phyloP scores from a whole-genome alignment of 2,888 invertebrate species.

The Odontothrips loti region DNA sequence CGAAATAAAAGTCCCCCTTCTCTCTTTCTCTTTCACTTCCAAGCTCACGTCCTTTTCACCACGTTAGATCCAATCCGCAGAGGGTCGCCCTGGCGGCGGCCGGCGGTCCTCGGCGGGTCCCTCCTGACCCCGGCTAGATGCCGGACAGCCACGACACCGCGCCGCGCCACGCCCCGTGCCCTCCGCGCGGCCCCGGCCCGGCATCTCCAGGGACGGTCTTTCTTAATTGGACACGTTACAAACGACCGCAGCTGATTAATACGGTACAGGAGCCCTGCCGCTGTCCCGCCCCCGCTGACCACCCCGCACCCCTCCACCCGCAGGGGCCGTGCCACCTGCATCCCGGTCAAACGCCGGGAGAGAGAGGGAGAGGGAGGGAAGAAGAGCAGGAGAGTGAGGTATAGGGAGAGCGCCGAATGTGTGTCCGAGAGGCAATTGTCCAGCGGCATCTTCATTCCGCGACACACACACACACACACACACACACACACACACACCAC shows the following conservation, averaged over 20 bases:
- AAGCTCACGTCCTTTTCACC: slow-evolving; percentile 13
- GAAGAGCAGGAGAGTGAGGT: too few relatives aligned
- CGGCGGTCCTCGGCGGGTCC: not conserved
- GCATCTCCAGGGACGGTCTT: slow-evolving; percentile 34
- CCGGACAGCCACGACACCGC: not conserved
- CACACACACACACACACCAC: not conserved
- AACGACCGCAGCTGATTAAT: slow-evolving; percentile 24
- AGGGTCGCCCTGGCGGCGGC: not conserved
- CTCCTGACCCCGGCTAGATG: not conserved
- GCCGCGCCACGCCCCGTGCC: not conserved
- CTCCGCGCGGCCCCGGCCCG: slow-evolving; percentile 22
- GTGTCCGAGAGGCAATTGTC: slow-evolving; percentile 2
- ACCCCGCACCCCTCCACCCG: not conserved
- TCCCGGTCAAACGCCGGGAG: slow-evolving; percentile 12
- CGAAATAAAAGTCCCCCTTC: not conserved
- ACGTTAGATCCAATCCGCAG: slow-evolving; percentile 12
- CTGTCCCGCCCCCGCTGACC: not conserved
- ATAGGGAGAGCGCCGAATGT: not conserved
- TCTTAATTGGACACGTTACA: slow-evolving; percentile 26
- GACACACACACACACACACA: not conserved
- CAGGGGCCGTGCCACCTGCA: slow-evolving; percentile 9
- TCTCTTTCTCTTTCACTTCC: not conserved
- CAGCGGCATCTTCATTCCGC: slow-evolving; percentile 2
- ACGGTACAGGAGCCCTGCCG: not conserved
- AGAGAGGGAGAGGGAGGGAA: not conserved